phyloP scores from a whole-genome alignment of 2,888 invertebrate genomes.

The Eulithis prunata region DNA sequence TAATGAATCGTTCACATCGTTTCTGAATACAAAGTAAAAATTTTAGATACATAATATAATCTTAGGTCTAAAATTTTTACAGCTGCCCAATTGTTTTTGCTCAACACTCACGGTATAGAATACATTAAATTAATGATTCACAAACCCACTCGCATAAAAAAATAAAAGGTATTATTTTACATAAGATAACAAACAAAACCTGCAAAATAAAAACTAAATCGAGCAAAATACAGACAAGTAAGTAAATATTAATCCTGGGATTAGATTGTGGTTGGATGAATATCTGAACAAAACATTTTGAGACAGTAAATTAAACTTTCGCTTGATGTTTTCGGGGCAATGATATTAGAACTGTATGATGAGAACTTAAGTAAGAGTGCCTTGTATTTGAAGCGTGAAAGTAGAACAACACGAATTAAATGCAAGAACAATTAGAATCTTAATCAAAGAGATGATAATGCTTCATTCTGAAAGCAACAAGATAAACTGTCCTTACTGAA shows the following conservation, averaged over 20 bases:
- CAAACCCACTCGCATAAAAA: no score
- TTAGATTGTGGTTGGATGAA: not conserved
- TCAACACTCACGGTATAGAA: no score
- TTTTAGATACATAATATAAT: no score
- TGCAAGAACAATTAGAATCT: conserved; percentile 8
- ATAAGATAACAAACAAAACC: no score
- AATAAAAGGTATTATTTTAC: no score
- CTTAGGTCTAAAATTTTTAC: no score
- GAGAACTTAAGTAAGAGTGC: not conserved
- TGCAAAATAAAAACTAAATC: no score
- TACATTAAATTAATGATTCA: no score
- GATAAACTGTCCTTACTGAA: conserved; percentile 1
- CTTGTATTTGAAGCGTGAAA: conserved; percentile 15
- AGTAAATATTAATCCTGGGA: not conserved
- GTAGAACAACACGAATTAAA: conserved; percentile 14
- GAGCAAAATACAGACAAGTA: no score
- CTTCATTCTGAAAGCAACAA: not conserved
- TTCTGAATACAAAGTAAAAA: no score
- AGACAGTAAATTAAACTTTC: not conserved
- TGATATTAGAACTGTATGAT: conserved; percentile 1
- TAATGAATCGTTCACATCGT: no score
- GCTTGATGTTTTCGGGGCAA: not conserved
- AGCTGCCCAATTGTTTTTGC: no score
- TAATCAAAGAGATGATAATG: conserved; percentile 9
- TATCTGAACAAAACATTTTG: not conserved